phyloP scores from a whole-genome alignment of 2,797 vertebrate species.

The Leontopithecus rosalia region DNA sequence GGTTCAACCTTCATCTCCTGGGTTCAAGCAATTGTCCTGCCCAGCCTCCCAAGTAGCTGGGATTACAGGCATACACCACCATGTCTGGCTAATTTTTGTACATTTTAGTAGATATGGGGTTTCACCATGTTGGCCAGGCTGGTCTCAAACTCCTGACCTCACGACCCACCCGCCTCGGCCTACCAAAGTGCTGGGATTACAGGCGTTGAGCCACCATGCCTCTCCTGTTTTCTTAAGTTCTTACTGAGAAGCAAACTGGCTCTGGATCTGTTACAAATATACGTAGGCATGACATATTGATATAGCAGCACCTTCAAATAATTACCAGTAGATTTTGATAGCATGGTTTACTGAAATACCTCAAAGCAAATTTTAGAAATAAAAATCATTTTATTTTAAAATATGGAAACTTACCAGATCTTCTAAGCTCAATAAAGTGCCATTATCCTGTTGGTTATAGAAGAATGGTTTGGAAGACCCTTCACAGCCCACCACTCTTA shows the following conservation, averaged over 20 bases:
- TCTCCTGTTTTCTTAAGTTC: neutral
- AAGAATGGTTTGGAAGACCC: conserved; percentile 91
- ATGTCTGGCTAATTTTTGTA: neutral
- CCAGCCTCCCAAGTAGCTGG: neutral
- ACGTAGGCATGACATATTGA: neutral
- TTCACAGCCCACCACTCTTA: conserved; percentile 91
- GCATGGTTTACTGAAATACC: conserved; percentile 1
- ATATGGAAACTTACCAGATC: conserved; percentile 87
- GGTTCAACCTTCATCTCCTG: no score
- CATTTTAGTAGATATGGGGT: neutral
- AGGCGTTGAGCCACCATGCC: neutral
- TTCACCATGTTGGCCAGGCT: neutral
- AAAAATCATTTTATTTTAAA: neutral
- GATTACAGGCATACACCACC: neutral
- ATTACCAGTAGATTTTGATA: conserved; percentile 38
- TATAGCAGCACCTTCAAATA: neutral
- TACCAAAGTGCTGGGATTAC: neutral
- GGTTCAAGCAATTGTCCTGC: neutral
- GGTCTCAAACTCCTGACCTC: neutral
- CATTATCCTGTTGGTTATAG: conserved; percentile 93
- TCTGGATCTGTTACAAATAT: conserved; percentile 3
- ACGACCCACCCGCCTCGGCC: neutral
- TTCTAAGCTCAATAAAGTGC: conserved; percentile 92
- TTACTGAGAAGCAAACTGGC: neutral
- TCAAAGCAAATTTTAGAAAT: conserved; percentile 33